Base-by-base conservation (phyloP, 2,113 vertebrate species). In the Myiozetetes cayanensis region DNA sequence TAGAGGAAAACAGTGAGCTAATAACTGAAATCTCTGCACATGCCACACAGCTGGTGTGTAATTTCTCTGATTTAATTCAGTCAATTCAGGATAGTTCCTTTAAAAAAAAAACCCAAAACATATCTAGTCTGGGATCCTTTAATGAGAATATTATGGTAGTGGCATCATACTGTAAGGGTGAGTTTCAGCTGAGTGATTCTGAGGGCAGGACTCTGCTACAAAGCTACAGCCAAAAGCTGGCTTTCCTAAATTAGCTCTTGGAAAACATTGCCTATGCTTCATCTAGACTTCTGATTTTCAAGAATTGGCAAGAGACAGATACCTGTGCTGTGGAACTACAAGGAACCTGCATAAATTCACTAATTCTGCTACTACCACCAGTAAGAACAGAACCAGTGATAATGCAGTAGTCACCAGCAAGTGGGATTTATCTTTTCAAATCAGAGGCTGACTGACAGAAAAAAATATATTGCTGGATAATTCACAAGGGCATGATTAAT, bases 311-410 rank as follows among this genome's bases (percentile, higher is more conserved):
- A 76, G n/a, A 59, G 22, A 20, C 0, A 2, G 22, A 53, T 53
- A 44, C 37, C 41, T 9, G 19, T 47, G 21, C 39, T 39, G 14
- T 59, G 44, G 65, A 75, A 74, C 84, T 81, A 72, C 47, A 79
- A 85, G 82, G 35, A 91, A 46, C 37, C 28, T 35, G 30, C 39
- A 43, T 74, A 90, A 85, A 91, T 39, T 63, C 31, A 37, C 50
- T 58, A 62, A 41, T 86, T 80, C 63, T 81, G 14, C 61, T 47
- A 63, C 43, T 84, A 75, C 63, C 72, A 61, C 39, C n/a, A 68
- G 47, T 91, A 91, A 96, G 90, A 86, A 96, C 75, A 73, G 84
- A 97, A 96, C 71, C 80, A 94, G 92, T 75, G 76, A 94, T 84
- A 96, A 97, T 84, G 77, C 81, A 85, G 67, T 50, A 87, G 58